Percentiles rank a stretch among this genome's conserved stretches.
These are phyloP conservation scores for Noctilio leporinus DNA, from an alignment of 2,113 vertebrate genomes.

Conservation along the genomic window DNA sequence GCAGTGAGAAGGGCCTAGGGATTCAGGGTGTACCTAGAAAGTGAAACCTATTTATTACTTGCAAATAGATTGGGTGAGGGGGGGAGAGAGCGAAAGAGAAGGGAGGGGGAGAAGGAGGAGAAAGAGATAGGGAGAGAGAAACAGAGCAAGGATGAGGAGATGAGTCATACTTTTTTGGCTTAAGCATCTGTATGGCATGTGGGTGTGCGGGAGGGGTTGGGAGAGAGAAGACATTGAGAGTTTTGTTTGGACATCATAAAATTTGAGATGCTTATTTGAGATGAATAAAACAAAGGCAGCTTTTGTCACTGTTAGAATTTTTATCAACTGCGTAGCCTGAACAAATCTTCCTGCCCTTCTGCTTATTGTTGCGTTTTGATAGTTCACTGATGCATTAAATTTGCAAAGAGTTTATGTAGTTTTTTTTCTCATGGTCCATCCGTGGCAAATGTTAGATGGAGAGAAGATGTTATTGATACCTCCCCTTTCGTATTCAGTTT, in stretches of 20 bases:
- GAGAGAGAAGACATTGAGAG: background rate
- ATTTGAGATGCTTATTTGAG: conserved; percentile 4
- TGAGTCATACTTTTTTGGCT: background rate
- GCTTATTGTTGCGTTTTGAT: background rate
- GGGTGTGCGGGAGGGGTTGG: background rate
- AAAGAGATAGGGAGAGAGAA: background rate
- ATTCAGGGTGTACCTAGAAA: background rate
- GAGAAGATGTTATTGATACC: background rate
- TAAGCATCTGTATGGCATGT: background rate
- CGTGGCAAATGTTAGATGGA: background rate
- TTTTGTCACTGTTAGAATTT: background rate
- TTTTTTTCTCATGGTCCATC: background rate
- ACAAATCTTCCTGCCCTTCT: background rate
- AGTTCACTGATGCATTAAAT: background rate
- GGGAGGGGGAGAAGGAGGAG: too few relatives aligned
- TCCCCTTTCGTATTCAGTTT: background rate
- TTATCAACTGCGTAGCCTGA: background rate
- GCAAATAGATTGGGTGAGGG: background rate
- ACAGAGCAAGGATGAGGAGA: background rate
- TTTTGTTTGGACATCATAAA: background rate
- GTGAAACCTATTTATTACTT: background rate
- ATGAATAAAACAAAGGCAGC: background rate
- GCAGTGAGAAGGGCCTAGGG: background rate
- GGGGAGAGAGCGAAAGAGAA: background rate
- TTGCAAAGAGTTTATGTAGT: background rate